Base-by-base conservation (phyloP, 2,113 vertebrate species). In the Micronycteris hirsuta region DNA sequence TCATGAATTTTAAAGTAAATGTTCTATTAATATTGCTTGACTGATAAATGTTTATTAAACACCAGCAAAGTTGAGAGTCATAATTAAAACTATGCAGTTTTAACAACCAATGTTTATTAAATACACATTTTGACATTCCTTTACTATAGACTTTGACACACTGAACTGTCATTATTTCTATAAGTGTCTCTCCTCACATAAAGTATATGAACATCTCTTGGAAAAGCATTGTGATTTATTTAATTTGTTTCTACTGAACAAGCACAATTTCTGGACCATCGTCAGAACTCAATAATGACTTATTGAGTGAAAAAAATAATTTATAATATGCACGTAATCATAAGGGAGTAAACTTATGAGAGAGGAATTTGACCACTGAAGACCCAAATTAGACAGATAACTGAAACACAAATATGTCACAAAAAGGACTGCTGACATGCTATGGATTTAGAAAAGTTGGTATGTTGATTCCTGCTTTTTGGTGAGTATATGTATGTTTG, bases 11-110 rank as follows among this genome's bases (percentile, higher is more conserved):
- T 52, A 74, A 84, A 94, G 63, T 83, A 74, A 86, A 45, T 68
- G 1, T 47, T 36, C 20, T 81, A 65, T 74, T 95, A 70, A 52
- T 76, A 91, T 73, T 96, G 15, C 43, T 90, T 65, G 28, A 71
- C 22, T 78, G 4, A 84, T 86, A 93, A 89, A 61, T 68, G 12
- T 74, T 95, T 76, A 86, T 80, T 90, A 87, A 92, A 33, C 4
- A 87, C 24, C 82, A 86, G 7, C 20, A 86, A 84, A 56, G 17
- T 86, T 89, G 63, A 83, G 5, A 86, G 70, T 86, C 33, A 68
- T 61, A 93, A 84, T 58, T 93, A 89, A 90, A 96, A 43, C 19
- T 70, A 89, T 90, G 19, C 5, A 61, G 78, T 94, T 93, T 96
- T 76, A 82, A 49, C 11, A 84, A 45, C 10, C 24, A 54, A 4